These are phyloP conservation scores for Rhinolophus sinicus DNA, from an alignment of 2,113 vertebrate species.

Conservation along the genomic window DNA sequence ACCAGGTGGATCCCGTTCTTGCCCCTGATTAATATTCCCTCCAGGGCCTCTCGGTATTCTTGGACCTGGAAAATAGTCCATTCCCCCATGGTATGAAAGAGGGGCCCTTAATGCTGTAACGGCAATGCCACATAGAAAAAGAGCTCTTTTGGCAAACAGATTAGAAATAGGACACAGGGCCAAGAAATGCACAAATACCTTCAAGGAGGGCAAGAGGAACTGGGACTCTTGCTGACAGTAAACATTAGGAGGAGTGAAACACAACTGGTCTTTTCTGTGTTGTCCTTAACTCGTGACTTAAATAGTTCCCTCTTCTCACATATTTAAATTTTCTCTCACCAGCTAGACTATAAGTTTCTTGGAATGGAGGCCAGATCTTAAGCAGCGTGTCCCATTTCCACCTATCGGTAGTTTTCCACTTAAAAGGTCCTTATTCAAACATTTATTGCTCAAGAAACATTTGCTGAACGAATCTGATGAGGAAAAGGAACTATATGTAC, in stretches of 20 bases:
- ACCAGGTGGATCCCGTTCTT: slow-evolving; percentile 94
- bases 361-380: not conserved
- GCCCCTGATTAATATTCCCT: slow-evolving; percentile 94
- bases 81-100: not conserved
- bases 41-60: slow-evolving; percentile 96
- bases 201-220: not conserved
- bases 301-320: not conserved
- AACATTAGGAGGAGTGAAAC: not conserved
- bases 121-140: not conserved
- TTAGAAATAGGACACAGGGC: not conserved
- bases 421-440: not conserved
- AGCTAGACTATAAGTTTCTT: slow-evolving; percentile 17
- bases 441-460: slow-evolving; percentile 25
- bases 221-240: not conserved
- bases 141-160: not conserved
- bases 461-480: not conserved
- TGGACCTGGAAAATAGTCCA: slow-evolving; percentile 88
- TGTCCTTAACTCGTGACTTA: not conserved
- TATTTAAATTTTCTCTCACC: slow-evolving; percentile 21
- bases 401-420: not conserved
- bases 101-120: not conserved
- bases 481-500: not conserved
- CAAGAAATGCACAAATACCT: not conserved
- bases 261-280: not conserved
- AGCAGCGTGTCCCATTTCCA: not conserved